A percentile compares a stretch with the other conserved stretches of the same genome.
Evolutionary conservation across 2,888 invertebrate species (phyloP).

Genomic region (Cerastis rubricosa): DNA sequence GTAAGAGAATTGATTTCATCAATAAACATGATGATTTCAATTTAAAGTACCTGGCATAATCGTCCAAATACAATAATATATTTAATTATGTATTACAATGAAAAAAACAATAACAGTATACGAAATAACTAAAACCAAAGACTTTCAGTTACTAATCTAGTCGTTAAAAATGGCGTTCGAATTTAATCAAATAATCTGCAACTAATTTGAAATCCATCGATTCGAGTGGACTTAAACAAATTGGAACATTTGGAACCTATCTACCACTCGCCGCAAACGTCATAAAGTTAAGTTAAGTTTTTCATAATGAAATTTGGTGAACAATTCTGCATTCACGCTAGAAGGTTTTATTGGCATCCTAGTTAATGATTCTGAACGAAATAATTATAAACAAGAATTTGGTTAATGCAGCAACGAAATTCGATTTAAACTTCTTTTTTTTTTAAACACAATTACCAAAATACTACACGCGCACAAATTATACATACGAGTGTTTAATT

Average conservation of each 20-base stretch:
- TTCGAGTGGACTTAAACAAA: neutral
- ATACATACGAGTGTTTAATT: neutral
- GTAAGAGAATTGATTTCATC: neutral
- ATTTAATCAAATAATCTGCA: neutral
- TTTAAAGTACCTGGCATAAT: neutral
- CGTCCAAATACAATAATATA: neutral
- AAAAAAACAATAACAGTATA: too few relatives aligned
- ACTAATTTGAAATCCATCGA: neutral
- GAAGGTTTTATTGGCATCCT: constrained; percentile 50
- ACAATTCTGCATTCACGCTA: constrained; percentile 39
- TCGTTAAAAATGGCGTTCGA: neutral
- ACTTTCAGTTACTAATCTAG: too few relatives aligned
- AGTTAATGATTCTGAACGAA: constrained; percentile 59
- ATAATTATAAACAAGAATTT: constrained; percentile 56
- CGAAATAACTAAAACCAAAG: too few relatives aligned
- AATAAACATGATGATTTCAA: neutral
- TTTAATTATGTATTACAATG: too few relatives aligned
- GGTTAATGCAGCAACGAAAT: neutral
- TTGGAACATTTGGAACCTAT: constrained; percentile 8
- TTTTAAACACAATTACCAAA: neutral
- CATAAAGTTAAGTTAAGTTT: constrained; percentile 31
- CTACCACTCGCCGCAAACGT: constrained; percentile 3
- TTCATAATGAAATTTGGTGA: constrained; percentile 28
- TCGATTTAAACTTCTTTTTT: neutral
- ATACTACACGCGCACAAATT: too few relatives aligned